Base-by-base conservation (phyloP, 2,888 invertebrate species). In the Didymodactylos carnosus region DNA sequence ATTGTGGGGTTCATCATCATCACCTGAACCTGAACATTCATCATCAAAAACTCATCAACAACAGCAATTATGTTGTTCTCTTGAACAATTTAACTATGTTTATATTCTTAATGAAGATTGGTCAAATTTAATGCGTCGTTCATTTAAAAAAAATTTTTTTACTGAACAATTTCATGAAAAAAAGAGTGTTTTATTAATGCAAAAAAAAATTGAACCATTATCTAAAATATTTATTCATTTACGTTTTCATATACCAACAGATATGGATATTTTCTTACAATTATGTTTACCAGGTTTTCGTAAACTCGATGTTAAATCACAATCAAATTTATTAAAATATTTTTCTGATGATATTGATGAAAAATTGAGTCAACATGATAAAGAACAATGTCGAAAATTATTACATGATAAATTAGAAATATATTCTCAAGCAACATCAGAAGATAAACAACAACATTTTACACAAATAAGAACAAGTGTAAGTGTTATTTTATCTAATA, bases 311-410 rank as follows among this genome's bases (percentile, higher is more conserved):
- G 71, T 71, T 41, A 74, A 74, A 40, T 53, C 74, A 16, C 74
- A 74, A 69, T 43, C 53, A 40, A 74, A 72, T 70, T 43, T 72
- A 40, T 53, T 75, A 27, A 75, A 72, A 41, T 72, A 72, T 29
- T 39, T 75, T 14, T 72, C 69, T 29, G 75, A 75, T 41, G 72
- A 72, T 29, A 41, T 75, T 23, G 43, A 71, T 19, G 74, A 74
- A n/a, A 74, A 74, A 39, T 49, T 41, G 39, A 71, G 39, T 35
- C 39, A 62, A 39, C 74, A 74, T 69, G 74, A 74, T 27, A 74
- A 74, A 71, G 74, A 74, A 69, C 71, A 74, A 62, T 74, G 74
- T 46, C 19, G 39, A 25, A 74, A 74, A 69, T 46, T 62, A 27
- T 14, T 74, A n/a, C 71, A 71, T 29, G 74, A 74, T 16, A 40